phyloP scores from a whole-genome alignment of 2,888 invertebrate species.

The Rhopalosiphum nymphaeae region DNA sequence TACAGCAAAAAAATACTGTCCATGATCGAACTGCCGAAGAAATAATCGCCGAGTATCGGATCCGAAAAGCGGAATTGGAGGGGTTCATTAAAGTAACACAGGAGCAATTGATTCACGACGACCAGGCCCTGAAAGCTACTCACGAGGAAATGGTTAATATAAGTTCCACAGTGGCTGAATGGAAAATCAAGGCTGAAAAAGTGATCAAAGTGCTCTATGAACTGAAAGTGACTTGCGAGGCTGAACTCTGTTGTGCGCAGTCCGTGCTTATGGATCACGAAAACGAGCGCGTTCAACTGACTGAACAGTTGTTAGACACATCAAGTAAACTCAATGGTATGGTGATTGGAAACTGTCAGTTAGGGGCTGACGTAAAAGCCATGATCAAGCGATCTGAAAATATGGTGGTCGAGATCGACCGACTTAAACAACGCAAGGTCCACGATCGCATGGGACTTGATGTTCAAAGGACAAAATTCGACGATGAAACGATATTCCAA shows the following conservation, averaged over 20 bases:
- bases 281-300: background rate
- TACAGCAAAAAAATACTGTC: background rate
- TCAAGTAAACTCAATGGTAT: background rate
- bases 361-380: background rate
- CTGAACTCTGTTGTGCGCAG: background rate
- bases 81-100: background rate
- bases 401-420: background rate
- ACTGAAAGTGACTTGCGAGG: background rate
- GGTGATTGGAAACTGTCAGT: background rate
- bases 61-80: background rate
- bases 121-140: background rate
- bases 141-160: background rate
- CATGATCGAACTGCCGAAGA: background rate
- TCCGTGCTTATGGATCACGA: background rate
- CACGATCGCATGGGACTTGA: background rate
- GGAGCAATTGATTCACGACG: background rate
- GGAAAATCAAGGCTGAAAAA: background rate
- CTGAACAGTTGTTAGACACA: background rate
- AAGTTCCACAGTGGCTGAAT: background rate
- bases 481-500: background rate
- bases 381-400: background rate
- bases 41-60: background rate
- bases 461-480: background rate
- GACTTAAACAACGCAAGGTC: background rate
- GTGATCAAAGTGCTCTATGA: background rate